A percentile compares a stretch with the other conserved stretches of the same genome.
Conservation (phyloP, 1,140 invertebrate genomes). For the Octopus bimaculoides region DNA sequence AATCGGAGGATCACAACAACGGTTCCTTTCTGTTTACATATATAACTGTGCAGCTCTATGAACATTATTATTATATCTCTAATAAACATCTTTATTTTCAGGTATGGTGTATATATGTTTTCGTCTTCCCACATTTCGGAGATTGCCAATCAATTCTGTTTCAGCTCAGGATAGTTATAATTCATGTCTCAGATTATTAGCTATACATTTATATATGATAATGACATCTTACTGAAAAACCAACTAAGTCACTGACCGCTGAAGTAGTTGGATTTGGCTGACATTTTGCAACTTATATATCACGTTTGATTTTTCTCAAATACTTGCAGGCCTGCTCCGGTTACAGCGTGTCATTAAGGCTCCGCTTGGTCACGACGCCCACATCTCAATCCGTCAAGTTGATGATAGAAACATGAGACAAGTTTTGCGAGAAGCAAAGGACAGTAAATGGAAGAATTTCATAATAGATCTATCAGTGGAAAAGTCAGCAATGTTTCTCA, state of each 20-base stretch:
- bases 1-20: too few species aligned
- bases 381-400: slow-evolving; percentile 39
- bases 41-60: too few species aligned
- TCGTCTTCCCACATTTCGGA: too few species aligned
- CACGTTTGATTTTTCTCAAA: too few species aligned
- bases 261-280: background rate
- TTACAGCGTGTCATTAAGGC: slow-evolving; percentile 36
- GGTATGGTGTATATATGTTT: too few species aligned
- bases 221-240: background rate
- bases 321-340: slow-evolving; percentile 35
- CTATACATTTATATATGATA: background rate
- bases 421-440: slow-evolving; percentile 48
- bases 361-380: slow-evolving; percentile 15
- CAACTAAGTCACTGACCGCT: background rate
- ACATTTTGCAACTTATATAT: too few species aligned
- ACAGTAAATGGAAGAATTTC: slow-evolving; percentile 45
- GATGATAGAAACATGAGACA: slow-evolving; percentile 38
- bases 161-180: too few species aligned
- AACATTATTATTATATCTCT: too few species aligned
- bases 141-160: too few species aligned
- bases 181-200: background rate
- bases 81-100: too few species aligned
- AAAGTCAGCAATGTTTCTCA: slow-evolving; percentile 42
- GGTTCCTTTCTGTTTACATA: too few species aligned
- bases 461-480: slow-evolving; percentile 44